Percentiles rank a stretch among this genome's conserved stretches.
Evolutionary conservation across 2,888 invertebrate species (phyloP).

Genomic region (Synanthedon formicaeformis): DNA sequence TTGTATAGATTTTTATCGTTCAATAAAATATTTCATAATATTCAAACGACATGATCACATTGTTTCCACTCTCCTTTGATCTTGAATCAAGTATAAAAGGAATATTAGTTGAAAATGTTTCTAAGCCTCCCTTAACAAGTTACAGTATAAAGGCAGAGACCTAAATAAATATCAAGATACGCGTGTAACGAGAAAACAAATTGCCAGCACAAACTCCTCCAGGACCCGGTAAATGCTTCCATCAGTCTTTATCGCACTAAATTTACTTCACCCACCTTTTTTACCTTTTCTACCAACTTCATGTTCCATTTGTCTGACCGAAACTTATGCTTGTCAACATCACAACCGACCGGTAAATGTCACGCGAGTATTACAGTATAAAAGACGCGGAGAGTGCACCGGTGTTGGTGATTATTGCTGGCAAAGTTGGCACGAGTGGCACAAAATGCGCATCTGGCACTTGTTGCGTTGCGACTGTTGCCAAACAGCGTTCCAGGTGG

Average conservation of each 20-base stretch:
- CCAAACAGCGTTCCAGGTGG: conserved; percentile 16
- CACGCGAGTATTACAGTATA: conserved; percentile 34
- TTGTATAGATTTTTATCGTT: no score
- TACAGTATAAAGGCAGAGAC: neutral
- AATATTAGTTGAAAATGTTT: neutral
- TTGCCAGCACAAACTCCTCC: neutral
- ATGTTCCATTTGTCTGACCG: conserved; percentile 23
- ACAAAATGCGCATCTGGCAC: conserved; percentile 21
- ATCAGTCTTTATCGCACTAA: neutral
- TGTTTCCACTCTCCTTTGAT: no score
- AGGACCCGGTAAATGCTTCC: neutral
- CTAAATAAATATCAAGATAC: neutral
- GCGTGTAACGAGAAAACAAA: neutral
- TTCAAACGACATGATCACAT: no score
- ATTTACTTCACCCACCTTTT: neutral
- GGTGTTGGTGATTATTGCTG: conserved; percentile 2
- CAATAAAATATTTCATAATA: no score
- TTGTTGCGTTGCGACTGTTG: conserved; percentile 27
- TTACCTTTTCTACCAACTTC: conserved; percentile 1
- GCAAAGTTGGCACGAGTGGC: conserved; percentile 12
- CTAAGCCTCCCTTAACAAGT: neutral
- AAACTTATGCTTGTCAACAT: conserved; percentile 33
- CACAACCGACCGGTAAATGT: conserved; percentile 33
- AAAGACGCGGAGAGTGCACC: conserved; percentile 18
- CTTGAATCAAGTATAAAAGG: neutral